Percentiles rank a stretch among this genome's conserved stretches.
These are phyloP conservation scores for Ammodytes dubius DNA, from an alignment of 2,113 vertebrate species.

Conservation along the genomic window DNA sequence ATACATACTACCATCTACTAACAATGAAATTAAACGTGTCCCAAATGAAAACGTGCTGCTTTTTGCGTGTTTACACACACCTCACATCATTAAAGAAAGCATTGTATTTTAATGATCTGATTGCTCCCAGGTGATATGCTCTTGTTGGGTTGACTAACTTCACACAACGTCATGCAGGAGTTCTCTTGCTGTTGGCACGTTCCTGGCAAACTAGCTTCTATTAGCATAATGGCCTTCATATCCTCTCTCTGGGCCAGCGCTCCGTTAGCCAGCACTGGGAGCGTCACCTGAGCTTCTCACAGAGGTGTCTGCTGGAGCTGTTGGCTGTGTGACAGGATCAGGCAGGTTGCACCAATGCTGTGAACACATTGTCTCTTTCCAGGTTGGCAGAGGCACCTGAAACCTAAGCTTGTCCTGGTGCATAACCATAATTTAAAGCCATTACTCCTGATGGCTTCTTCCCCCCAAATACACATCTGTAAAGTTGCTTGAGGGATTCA, in stretches of 20 bases:
- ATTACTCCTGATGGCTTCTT: constrained; percentile 39
- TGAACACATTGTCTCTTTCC: constrained; percentile 87
- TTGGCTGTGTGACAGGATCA: constrained; percentile 86
- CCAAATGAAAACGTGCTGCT: constrained; percentile 35
- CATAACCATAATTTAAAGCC: constrained; percentile 59
- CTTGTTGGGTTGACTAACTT: constrained; percentile 83
- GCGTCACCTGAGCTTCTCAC: constrained; percentile 84
- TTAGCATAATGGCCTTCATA: constrained; percentile 88
- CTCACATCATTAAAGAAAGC: constrained; percentile 81
- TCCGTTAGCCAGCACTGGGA: constrained; percentile 86
- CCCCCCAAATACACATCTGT: constrained; percentile 56
- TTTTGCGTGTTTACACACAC: constrained; percentile 34
- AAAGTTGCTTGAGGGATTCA: constrained; percentile 35
- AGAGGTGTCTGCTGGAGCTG: constrained; percentile 86
- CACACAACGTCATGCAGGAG: constrained; percentile 79
- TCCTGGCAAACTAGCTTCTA: constrained; percentile 86
- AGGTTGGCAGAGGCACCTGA: constrained; percentile 78
- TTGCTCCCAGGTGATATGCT: constrained; percentile 50
- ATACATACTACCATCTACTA: constrained; percentile 20
- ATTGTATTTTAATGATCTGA: constrained; percentile 52
- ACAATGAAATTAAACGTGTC: constrained; percentile 2
- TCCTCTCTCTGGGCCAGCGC: constrained; percentile 76
- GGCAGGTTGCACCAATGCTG: constrained; percentile 87
- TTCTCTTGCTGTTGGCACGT: constrained; percentile 64
- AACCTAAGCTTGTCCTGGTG: constrained; percentile 75